phyloP scores from a whole-genome alignment of 2,888 invertebrate genomes.

The Spilosoma lubricipeda region DNA sequence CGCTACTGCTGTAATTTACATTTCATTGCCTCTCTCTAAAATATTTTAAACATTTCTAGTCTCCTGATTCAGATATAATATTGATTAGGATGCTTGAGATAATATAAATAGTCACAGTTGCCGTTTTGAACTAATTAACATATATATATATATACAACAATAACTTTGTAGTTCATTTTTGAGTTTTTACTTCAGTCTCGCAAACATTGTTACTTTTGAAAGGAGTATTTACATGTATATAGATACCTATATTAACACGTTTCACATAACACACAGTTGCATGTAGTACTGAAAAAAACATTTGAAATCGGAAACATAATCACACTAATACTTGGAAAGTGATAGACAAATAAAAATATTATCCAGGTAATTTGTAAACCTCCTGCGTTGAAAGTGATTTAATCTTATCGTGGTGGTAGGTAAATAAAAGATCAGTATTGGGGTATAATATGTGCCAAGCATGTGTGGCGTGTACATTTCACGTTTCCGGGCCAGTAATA shows the following conservation, averaged over 20 bases:
- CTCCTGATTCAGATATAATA: not conserved
- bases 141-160: no score
- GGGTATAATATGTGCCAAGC: not conserved
- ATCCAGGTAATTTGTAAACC: not conserved
- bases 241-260: no score
- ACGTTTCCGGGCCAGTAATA: constrained; percentile 27
- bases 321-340: not conserved
- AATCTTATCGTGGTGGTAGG: not conserved
- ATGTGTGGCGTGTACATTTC: constrained; percentile 8
- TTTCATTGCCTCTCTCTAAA: not conserved
- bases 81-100: not conserved
- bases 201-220: no score
- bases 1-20: not conserved
- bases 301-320: not conserved
- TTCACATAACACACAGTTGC: no score
- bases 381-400: not conserved
- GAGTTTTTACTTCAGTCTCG: not conserved
- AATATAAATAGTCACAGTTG: not conserved
- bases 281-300: not conserved
- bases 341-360: not conserved
- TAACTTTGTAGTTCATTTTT: not conserved
- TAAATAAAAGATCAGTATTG: not conserved
- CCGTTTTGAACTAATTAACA: not conserved
- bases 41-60: not conserved
- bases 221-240: no score